Evolutionary conservation across 2,888 invertebrate genomes (phyloP).

Genomic region (Opisthograptis luteolata): DNA sequence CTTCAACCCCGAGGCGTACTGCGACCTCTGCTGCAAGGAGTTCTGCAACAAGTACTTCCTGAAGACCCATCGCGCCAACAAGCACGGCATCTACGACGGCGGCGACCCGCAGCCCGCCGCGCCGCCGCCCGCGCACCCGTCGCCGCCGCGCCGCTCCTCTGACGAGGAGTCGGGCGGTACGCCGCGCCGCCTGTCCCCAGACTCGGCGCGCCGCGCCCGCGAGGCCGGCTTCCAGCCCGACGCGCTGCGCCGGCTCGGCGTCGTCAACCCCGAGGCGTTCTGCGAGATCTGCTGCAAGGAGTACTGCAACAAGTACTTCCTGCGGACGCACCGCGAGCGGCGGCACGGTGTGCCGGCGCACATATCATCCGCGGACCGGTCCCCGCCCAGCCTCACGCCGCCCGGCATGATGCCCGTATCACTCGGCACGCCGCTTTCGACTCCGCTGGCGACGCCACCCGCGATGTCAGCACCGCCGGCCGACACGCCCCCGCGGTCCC

Average conservation of each 20-base stretch:
- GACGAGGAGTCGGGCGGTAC: slow-evolving; percentile 79
- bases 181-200: slow-evolving; percentile 84
- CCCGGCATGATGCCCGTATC: slow-evolving; percentile 67
- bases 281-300: slow-evolving; percentile 97
- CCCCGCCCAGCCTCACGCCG: slow-evolving; percentile 80
- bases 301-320: slow-evolving; percentile 96
- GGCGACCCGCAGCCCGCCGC: slow-evolving; percentile 65
- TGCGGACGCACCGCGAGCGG: slow-evolving; percentile 96
- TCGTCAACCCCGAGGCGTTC: slow-evolving; percentile 94
- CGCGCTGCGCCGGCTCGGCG: slow-evolving; percentile 90
- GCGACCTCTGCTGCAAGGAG: slow-evolving; percentile 98
- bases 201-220: slow-evolving; percentile 86
- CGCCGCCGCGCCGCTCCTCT: slow-evolving; percentile 76
- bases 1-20: slow-evolving; percentile 98
- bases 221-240: slow-evolving; percentile 90
- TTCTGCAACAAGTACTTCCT: slow-evolving; percentile 99
- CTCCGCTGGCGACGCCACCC: slow-evolving; percentile 81
- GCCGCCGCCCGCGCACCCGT: slow-evolving; percentile 69
- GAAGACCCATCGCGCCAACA: slow-evolving; percentile 98
- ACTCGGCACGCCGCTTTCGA: slow-evolving; percentile 86
- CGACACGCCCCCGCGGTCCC: slow-evolving; percentile 82
- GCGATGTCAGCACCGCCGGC: slow-evolving; percentile 86
- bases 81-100: slow-evolving; percentile 95
- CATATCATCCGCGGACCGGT: slow-evolving; percentile 69
- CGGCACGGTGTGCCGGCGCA: slow-evolving; percentile 91